Conservation (phyloP, 2,888 invertebrate genomes). For the Agriopis marginaria region DNA sequence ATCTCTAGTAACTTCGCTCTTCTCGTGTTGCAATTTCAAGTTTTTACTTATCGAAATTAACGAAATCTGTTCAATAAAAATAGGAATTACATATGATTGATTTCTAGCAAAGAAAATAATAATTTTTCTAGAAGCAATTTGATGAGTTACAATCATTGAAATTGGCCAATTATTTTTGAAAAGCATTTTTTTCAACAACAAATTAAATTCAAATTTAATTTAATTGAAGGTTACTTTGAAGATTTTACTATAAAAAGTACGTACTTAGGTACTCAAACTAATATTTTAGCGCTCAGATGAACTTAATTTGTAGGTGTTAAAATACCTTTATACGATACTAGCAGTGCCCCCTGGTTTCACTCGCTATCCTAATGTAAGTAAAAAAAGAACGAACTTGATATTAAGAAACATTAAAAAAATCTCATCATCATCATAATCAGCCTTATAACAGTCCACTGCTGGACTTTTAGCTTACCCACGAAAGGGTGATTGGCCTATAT, state of each 20-base stretch:
- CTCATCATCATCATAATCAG: too few relatives aligned
- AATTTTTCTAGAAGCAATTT: constrained; percentile 14
- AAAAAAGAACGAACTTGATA: too few relatives aligned
- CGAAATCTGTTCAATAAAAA: constrained; percentile 7
- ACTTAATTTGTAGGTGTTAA: neutral
- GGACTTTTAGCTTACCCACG: too few relatives aligned
- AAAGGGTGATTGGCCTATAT: too few relatives aligned
- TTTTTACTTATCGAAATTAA: neutral
- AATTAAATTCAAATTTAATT: neutral
- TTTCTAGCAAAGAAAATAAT: constrained; percentile 13
- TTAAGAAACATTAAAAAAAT: too few relatives aligned
- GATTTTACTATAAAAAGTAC: neutral
- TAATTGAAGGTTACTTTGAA: constrained; percentile 5
- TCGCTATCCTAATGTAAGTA: too few relatives aligned
- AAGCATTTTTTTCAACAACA: constrained; percentile 1
- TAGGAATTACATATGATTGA: constrained; percentile 9
- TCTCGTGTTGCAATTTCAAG: constrained; percentile 6
- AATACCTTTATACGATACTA: too few relatives aligned
- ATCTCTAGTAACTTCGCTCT: constrained; percentile 32
- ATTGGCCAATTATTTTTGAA: constrained; percentile 38
- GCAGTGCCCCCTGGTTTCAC: too few relatives aligned
- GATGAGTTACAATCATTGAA: constrained; percentile 28
- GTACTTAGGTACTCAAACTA: neutral
- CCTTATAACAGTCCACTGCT: too few relatives aligned
- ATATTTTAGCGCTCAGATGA: neutral